Evolutionary conservation across 2,888 invertebrate genomes (phyloP), one percentile per base, ranked within the genome.

Genomic region (Caenorhabditis doughertyi): DNA sequence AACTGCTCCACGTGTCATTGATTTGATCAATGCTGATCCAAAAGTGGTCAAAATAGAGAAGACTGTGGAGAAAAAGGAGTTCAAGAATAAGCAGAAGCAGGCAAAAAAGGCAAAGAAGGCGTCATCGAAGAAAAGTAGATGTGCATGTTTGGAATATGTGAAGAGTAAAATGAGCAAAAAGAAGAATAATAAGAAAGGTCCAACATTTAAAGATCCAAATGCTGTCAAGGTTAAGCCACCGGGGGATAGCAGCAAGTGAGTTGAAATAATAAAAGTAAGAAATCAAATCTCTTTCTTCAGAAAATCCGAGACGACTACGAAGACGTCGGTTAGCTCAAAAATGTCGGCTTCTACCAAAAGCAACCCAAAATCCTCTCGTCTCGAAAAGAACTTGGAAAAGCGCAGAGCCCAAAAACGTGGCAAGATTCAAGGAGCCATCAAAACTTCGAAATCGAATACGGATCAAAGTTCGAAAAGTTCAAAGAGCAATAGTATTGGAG

Each of bases 111-210:
- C 25, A 21, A 71, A 64, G 32, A 67, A 67, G 21, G 16, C 32
- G 21, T 2, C 16, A 27, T 21, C 29, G 32, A 74, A 32, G 18
- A 65, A 65, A 49, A n/a, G n/a, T n/a, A 49, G 60, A 27, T 81
- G 81, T 62, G 76, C 76, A 5, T 81, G 81, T 53, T 3, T 81
- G 1, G 76, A 81, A 13, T 77, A 76, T 53, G 44, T 81, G 47
- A 76, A 67, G 64, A 81, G 42, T 23, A 68, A 80, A 39, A 44
- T 80, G 39, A 60, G 72, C 18, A 23, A n/a, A n/a, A n/a, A 32
- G 47, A 70, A 70, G 27, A 44, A 42, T 3, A 35, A 53, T 3
- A 58, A 53, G 65, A 64, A 73, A 25, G 39, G 29, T 11, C 29
- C 51, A 1, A 2, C 18, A 2, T 32, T 68, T 60, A 51, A 80